A percentile compares a stretch with the other conserved stretches of the same genome.
Conservation (phyloP, 92 coral and sea anemone species). For the Siderastrea radians region DNA sequence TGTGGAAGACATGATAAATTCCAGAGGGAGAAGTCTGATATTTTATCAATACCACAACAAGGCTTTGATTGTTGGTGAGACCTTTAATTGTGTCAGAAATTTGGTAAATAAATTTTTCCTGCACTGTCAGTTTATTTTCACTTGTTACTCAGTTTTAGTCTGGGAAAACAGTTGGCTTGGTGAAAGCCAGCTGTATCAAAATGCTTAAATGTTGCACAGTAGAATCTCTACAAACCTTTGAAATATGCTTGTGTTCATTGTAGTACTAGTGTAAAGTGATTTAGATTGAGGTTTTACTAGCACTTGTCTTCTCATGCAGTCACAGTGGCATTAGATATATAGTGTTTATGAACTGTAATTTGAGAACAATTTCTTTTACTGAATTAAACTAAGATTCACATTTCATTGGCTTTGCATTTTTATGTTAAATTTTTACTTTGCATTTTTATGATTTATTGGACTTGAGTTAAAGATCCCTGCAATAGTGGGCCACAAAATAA, state of each 20-base stretch:
- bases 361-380: neutral
- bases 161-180: conserved; percentile 4
- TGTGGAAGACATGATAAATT: conserved; percentile 9
- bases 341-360: neutral
- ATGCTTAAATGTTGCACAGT: neutral
- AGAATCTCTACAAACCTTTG: too few relatives aligned
- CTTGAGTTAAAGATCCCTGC: too few relatives aligned
- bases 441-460: neutral
- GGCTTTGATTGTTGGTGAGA: neutral
- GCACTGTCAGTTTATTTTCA: conserved; percentile 2
- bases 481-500: too few relatives aligned
- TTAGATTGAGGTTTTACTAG: neutral
- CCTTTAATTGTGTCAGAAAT: neutral
- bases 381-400: neutral
- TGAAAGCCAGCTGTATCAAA: neutral
- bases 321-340: neutral
- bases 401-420: neutral
- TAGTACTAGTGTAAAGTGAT: neutral
- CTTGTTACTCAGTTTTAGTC: neutral
- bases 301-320: neutral
- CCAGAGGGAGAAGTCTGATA: conserved; percentile 5
- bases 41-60: conserved; percentile 5
- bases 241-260: too few relatives aligned
- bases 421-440: neutral
- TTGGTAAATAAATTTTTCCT: neutral